Evolutionary conservation across 1,140 invertebrate species (phyloP), one percentile per base, ranked within the genome.

Genomic region (Micrasema minimum): DNA sequence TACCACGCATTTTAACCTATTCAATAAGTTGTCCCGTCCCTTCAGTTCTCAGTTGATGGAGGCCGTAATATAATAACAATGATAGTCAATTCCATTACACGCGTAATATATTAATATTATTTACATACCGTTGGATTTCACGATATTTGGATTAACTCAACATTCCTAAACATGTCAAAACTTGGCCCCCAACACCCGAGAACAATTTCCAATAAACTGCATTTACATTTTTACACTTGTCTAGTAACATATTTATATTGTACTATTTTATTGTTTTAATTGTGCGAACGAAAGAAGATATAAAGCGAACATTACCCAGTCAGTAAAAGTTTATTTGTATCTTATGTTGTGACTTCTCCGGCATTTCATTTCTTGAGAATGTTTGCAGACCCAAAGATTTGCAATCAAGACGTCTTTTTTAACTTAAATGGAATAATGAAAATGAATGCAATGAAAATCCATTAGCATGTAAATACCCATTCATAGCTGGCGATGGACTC

Each of bases 1-100:
- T 62, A 64, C 26, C 45, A 46, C 26, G 59, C 59, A 64, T 64
- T 64, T 64, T 26, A 51, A 66, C 12, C 16, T 51, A 66, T 46
- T 66, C 37, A 51, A 53, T 37, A 66, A 66, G 64, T 66, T 66
- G 1, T 41, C 64, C 48, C 48, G 64, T 66, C 64, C 64, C 26
- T 43, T n/a, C 14, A 37, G 35, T 22, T 66, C 45, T 51, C 37
- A 20, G 22, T 65, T n/a, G 18, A 1, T 18, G 20, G 22, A 51
- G 62, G 31, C 48, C 46, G 18, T 46, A 64, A 20, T 45, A 35
- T 37, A 38, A 59, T 35, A 55, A 55, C 11, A 59, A 41, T 14
- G 38, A 20, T 41, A 59, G 35, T 59, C 37, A 59, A 41, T 59
- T 38, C n/a, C 23, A 53, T 26, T 26, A 53, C 23, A 53, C 26